Base-by-base conservation (phyloP, 1,140 invertebrate species). In the Drosophila carrolli region DNA sequence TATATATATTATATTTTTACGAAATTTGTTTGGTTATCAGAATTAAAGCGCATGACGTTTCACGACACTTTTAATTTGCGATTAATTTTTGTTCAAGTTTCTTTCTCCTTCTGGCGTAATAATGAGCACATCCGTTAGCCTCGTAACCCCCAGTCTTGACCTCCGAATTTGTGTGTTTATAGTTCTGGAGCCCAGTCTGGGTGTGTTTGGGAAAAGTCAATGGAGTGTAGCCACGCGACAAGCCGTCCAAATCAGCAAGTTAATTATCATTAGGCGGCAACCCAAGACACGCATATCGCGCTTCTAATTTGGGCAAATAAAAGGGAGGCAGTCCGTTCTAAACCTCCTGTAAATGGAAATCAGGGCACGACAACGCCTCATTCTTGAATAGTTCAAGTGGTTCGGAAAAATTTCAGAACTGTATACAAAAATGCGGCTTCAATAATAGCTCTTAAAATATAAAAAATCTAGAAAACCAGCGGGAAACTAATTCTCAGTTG, bases 161-260 rank as follows among this genome's bases (percentile, higher is more conserved):
- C 51, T 71, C 11, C 19, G 10, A 23, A 4, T 11, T 19, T 6
- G n/a, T 32, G 38, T 55, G 38, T 16, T 47, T 55, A 27, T 70
- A 70, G 50, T 48, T 41, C 16, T 65, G 40, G 46, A 9, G 38
- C 55, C 8, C 41, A 32, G 27, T 19, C 51, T 37, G 56, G 51
- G 70, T 63, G 57, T 40, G 50, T 11, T 50, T 27, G n/a, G 14
- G 29, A 10, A 56, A 51, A 83, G 37, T 48, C 84, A 86, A 86
- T 86, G 75, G 55, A 76, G 83, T 48, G 84, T 68, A 61, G 67
- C 84, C 83, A 88, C 80, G 83, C 83, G 83, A 83, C 75, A 65
- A 65, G 57, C 50, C 51, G 51, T 50, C 59, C 60, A 86, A 70
- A 72, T 78, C 58, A 62, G 60, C 74, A 78, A 86, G 59, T 79